Evolutionary conservation across 2,113 vertebrate species (phyloP).

Genomic region (Raja brachyura): DNA sequence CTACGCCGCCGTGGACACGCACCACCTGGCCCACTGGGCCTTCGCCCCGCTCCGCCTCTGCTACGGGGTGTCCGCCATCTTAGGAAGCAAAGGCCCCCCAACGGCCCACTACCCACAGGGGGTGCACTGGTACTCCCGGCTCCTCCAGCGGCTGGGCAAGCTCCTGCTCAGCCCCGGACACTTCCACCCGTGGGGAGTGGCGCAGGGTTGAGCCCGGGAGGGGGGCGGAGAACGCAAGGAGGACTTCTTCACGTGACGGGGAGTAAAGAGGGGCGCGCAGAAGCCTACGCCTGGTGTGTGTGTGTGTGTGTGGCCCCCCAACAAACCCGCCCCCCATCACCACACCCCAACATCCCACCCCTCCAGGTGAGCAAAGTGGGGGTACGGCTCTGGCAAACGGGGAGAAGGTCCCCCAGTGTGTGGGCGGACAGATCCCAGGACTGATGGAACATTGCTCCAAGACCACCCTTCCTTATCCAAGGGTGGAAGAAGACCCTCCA

Average conservation of each 20-base stretch:
- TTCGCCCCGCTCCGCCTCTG: slow-evolving; percentile 79
- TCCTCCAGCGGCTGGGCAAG: slow-evolving; percentile 75
- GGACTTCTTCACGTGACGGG: no score
- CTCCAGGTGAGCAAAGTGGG: no score
- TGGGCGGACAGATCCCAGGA: neutral
- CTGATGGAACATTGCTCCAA: neutral
- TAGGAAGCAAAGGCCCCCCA: slow-evolving; percentile 48
- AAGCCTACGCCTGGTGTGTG: no score
- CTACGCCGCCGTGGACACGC: slow-evolving; percentile 80
- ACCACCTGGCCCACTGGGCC: slow-evolving; percentile 76
- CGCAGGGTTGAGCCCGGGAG: slow-evolving; percentile 40
- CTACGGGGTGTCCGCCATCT: slow-evolving; percentile 54
- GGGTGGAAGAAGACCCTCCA: neutral
- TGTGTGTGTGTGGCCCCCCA: no score
- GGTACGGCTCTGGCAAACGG: no score
- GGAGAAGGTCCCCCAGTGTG: no score
- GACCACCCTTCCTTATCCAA: neutral
- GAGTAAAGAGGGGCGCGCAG: no score
- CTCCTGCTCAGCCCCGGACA: slow-evolving; percentile 68
- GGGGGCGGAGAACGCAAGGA: no score
- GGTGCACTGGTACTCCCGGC: slow-evolving; percentile 84
- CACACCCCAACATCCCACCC: neutral
- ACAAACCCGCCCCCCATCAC: no score
- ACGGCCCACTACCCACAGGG: slow-evolving; percentile 59
- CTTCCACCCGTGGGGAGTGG: slow-evolving; percentile 76